Evolutionary conservation across 30 jellyfish, hydroid and myxozoan genomes (phyloP), one percentile per base, ranked within the genome.

Genomic region (Hydractinia echinata): DNA sequence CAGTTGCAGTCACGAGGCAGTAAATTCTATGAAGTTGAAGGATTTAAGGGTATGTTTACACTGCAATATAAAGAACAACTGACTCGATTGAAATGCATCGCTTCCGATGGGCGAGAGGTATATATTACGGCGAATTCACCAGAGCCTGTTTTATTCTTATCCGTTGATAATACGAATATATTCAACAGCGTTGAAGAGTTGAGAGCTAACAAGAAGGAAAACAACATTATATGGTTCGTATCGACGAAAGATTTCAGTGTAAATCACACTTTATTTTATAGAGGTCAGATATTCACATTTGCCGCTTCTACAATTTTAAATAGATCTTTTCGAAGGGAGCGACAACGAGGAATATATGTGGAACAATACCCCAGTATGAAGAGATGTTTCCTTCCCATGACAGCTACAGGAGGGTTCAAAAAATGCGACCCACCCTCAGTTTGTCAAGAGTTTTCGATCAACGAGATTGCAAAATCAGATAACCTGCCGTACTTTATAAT

Each of bases 271-370:
- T 11, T 2, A 11, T 53, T 7, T 54, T 21, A 61, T 18, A 55
- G 8, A 77, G 85, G 85, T 5, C 85, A 77, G 81, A 66, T 77
- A n/a, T 77, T 77, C 60, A 54, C 56, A 7, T 77, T 77, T 30
- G 85, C 85, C 55, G 61, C 81, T 19, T 51, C 76, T 13, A 13
- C 39, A 13, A 19, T n/a, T 8, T 61, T 77, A 55, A n/a, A 10
- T 15, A 9, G 18, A 77, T 77, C 85, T 13, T 77, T 77, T n/a
- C 55, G 60, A 54, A 77, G 85, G n/a, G 85, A 77, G 10, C 76
- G 81, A 18, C 53, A 77, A 50, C 85, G 85, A 10, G 85, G 85
- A 7, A 60, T 77, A 48, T 10, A 51, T n/a, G 81, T 77, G 7
- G 50, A 20, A 16, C 66, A 21, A 5, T 77, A 51, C 81, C 82